Percentiles rank a stretch among this genome's conserved stretches.
Conservation (phyloP, 2,113 vertebrate genomes). For the Miniopterus natalensis region DNA sequence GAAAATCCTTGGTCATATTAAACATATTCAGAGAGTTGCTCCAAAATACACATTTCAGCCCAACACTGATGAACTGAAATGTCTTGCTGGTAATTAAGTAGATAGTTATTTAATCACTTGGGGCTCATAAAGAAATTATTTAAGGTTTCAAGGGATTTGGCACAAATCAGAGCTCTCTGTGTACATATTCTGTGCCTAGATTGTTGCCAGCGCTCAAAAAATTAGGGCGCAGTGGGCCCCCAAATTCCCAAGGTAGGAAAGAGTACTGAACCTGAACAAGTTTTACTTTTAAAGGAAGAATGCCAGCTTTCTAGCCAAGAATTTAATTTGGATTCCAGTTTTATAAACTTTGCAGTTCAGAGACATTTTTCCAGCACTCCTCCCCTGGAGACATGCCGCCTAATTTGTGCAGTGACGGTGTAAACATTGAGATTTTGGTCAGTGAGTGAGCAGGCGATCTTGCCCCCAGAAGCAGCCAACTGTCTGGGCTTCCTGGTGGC, state of each 20-base stretch:
- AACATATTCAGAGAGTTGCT: slow-evolving; percentile 28
- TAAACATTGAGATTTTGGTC: neutral
- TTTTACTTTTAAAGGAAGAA: slow-evolving; percentile 43
- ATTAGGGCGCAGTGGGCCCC: neutral
- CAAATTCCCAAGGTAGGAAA: neutral
- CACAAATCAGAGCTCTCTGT: neutral
- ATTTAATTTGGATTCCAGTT: slow-evolving; percentile 45
- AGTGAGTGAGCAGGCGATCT: neutral
- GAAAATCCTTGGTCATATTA: slow-evolving; percentile 4
- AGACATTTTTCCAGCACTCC: neutral
- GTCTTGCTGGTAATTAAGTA: neutral
- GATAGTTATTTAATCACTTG: neutral
- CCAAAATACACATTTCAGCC: neutral
- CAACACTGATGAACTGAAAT: neutral
- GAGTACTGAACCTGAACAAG: neutral
- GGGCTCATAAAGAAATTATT: neutral
- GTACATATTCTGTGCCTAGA: neutral
- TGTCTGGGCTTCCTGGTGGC: neutral
- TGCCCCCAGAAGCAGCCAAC: neutral
- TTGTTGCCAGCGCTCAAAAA: neutral
- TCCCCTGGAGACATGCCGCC: neutral
- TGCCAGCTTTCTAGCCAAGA: neutral
- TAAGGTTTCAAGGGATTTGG: neutral
- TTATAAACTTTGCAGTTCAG: neutral
- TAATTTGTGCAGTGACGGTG: neutral